Conservation (phyloP, 2,113 vertebrate genomes). For the Raja brachyura region DNA sequence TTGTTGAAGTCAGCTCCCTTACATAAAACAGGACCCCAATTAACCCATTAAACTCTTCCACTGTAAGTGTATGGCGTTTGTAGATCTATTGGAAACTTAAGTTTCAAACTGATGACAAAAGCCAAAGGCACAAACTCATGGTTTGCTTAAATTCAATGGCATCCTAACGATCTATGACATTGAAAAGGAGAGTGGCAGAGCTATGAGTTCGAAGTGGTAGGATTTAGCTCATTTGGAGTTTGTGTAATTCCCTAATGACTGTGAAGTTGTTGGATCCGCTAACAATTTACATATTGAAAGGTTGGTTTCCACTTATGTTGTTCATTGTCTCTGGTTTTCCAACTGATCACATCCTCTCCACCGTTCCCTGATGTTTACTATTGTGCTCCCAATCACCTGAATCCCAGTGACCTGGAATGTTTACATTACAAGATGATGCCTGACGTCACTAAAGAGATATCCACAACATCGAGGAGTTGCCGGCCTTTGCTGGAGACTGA, state of each 20-base stretch:
- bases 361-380: no score
- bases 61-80: background rate
- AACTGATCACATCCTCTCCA: no score
- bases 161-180: background rate
- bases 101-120: background rate
- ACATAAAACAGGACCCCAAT: background rate
- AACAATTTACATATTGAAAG: background rate
- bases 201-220: background rate
- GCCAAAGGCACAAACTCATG: background rate
- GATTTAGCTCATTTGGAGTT: background rate
- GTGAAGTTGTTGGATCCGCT: background rate
- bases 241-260: background rate
- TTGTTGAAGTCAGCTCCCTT: background rate
- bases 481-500: no score
- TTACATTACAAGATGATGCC: no score
- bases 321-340: no score
- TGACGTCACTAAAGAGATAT: no score
- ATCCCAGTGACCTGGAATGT: no score
- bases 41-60: constrained; percentile 3
- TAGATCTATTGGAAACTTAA: background rate
- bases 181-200: background rate
- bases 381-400: no score
- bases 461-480: no score
- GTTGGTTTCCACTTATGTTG: no score
- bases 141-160: background rate